These are phyloP conservation scores for Drosophila prosaltans DNA, from an alignment of 1,140 invertebrate species.

Conservation along the genomic window DNA sequence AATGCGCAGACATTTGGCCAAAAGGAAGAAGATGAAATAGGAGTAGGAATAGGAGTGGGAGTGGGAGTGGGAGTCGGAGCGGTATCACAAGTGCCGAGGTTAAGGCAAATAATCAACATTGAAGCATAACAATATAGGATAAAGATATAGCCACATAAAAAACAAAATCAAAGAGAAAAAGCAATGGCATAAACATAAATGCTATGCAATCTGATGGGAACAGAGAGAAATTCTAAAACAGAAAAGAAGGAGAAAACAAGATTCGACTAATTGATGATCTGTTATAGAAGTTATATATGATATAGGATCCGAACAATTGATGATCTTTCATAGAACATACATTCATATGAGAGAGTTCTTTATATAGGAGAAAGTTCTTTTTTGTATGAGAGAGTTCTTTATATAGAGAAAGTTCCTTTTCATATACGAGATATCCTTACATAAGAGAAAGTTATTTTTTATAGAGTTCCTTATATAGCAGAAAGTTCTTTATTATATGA, in stretches of 20 bases:
- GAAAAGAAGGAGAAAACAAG: no score
- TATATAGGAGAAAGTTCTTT: no score
- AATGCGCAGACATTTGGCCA: conserved; percentile 52
- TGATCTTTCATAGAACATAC: no score
- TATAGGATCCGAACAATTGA: no score
- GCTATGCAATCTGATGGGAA: conserved; percentile 5
- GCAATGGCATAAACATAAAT: conserved; percentile 53
- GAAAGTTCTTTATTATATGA: no score
- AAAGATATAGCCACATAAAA: conserved; percentile 53
- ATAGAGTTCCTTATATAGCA: no score
- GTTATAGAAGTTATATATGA: background rate
- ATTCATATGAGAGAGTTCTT: no score
- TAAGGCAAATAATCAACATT: conserved; percentile 56
- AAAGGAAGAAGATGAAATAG: background rate
- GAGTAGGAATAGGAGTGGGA: no score
- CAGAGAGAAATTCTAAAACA: background rate
- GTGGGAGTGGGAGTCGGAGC: background rate
- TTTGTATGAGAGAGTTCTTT: no score
- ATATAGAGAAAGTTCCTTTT: no score
- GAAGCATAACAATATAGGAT: conserved; percentile 55
- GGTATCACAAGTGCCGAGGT: background rate
- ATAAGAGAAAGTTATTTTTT: no score
- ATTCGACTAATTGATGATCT: conserved; percentile 7
- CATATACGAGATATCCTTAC: no score
- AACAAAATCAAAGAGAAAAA: conserved; percentile 46